Evolutionary conservation across 1,140 invertebrate species (phyloP).

Genomic region (Microvelia longipes): DNA sequence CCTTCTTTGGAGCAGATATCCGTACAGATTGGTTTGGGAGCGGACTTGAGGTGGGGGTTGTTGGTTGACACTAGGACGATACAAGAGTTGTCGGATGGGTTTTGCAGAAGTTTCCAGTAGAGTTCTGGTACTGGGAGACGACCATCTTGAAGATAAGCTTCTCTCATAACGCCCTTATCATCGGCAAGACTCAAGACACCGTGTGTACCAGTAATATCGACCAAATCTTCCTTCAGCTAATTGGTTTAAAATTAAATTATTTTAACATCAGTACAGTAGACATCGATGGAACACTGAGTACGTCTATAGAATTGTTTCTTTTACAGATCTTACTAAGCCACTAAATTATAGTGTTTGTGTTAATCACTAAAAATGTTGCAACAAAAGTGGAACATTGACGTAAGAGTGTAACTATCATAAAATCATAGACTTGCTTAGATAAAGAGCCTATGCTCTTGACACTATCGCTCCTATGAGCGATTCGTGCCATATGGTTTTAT

Average conservation of each 20-base stretch:
- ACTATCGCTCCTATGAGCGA: too few species aligned
- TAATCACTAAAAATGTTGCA: too few species aligned
- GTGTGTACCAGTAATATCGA: conserved; percentile 18
- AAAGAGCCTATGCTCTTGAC: too few species aligned
- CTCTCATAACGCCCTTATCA: conserved; percentile 7
- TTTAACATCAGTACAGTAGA: neutral
- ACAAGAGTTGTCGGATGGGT: conserved; percentile 13
- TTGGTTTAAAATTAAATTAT: neutral
- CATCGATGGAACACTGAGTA: too few species aligned
- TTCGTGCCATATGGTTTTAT: too few species aligned
- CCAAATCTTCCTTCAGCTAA: conserved; percentile 15
- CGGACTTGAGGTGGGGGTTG: conserved; percentile 15
- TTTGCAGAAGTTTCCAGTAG: conserved; percentile 19
- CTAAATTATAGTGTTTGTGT: too few species aligned
- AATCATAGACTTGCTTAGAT: too few species aligned
- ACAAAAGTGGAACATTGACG: too few species aligned
- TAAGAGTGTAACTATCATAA: too few species aligned
- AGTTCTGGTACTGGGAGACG: conserved; percentile 17
- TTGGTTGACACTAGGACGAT: conserved; percentile 19
- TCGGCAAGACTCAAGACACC: conserved; percentile 14
- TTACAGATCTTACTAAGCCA: too few species aligned
- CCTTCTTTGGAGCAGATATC: conserved; percentile 14
- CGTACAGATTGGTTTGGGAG: conserved; percentile 11
- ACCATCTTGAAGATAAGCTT: conserved; percentile 13
- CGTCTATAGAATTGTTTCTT: too few species aligned